Evolutionary conservation across 2,113 vertebrate species (phyloP), one percentile per base, ranked within the genome.

Genomic region (Sapajus apella): DNA sequence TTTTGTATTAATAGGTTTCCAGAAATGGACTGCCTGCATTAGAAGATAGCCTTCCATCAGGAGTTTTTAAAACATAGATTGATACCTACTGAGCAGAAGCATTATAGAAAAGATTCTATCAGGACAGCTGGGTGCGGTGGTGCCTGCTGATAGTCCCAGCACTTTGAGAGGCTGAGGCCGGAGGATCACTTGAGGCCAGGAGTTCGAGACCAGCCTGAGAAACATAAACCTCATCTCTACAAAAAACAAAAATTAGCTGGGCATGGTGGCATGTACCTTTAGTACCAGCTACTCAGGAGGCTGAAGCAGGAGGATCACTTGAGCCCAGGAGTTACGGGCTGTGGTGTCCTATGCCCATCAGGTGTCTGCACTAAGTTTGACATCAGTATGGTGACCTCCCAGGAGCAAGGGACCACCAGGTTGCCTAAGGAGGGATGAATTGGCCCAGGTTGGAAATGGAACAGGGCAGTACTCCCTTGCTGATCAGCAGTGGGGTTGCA

Each of bases 1-100:
- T 91, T 95, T 89, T 45, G 18, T 97, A 87, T 75, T 90, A 79
- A 68, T 25, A 85, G 73, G 82, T 81, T 96, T 84, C 32, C 14
- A 85, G 80, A 90, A 84, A 72, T 64, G 45, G 88, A 84, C 52
- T 72, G 55, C 87, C 87, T 95, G 40, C 32, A 76, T 94, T 91
- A 91, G 55, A 92, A 96, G 64, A 84, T 91, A 87, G 25, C 47
- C 50, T 95, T 35, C 11, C 13, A 76, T 58, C 32, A 96, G 79
- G 89, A 58, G 27, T 66, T 89, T 97, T 93, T 87, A 1, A 84
- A 58, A 80, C 87, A 45, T 91, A 93, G 47, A 6, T 61, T 93
- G 72, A 58, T 82, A 92, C 6, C 30, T 30, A 55, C 1, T n/a
- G 73, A 64, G 73, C 58, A 91, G 77, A 92, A 32, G 4, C 95